Evolutionary conservation across 2,888 invertebrate species (phyloP).

Genomic region (Dascillus cervinus): DNA sequence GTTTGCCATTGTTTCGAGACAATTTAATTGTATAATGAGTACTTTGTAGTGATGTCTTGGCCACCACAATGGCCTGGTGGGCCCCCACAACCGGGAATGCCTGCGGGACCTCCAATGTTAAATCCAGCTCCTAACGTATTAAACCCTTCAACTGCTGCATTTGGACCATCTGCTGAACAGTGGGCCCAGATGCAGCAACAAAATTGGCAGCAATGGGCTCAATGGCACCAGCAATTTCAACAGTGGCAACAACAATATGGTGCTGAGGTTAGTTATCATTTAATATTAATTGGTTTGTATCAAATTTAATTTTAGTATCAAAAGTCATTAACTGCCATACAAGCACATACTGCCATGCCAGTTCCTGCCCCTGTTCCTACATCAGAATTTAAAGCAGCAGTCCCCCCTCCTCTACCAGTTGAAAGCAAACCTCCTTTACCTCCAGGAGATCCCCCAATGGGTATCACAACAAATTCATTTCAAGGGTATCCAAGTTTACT

Average conservation of each 20-base stretch:
- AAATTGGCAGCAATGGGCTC: conserved; percentile 67
- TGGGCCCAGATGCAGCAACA: conserved; percentile 64
- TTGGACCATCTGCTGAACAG: conserved; percentile 55
- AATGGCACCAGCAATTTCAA: conserved; percentile 71
- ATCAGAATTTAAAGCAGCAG: conserved; percentile 28
- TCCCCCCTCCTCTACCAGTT: conserved; percentile 45
- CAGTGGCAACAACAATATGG: conserved; percentile 72
- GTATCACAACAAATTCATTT: conserved; percentile 3
- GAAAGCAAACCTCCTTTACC: conserved; percentile 40
- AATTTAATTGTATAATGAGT: too few species aligned
- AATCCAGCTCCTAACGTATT: conserved; percentile 26
- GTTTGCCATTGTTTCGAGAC: too few species aligned
- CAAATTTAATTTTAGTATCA: conserved; percentile 43
- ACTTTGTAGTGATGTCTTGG: conserved; percentile 38
- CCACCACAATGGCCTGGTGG: conserved; percentile 31
- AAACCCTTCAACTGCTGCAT: conserved; percentile 12
- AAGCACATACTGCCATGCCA: conserved; percentile 15
- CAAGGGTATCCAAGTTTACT: conserved; percentile 11
- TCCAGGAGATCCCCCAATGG: conserved; percentile 32
- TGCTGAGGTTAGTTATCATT: conserved; percentile 50
- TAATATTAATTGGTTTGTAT: neutral
- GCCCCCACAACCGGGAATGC: conserved; percentile 13
- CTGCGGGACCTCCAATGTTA: conserved; percentile 18
- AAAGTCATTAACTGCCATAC: conserved; percentile 42
- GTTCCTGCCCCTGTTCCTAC: conserved; percentile 24